These are phyloP conservation scores for Dione juno DNA, from an alignment of 2,888 invertebrate species.

Conservation along the genomic window DNA sequence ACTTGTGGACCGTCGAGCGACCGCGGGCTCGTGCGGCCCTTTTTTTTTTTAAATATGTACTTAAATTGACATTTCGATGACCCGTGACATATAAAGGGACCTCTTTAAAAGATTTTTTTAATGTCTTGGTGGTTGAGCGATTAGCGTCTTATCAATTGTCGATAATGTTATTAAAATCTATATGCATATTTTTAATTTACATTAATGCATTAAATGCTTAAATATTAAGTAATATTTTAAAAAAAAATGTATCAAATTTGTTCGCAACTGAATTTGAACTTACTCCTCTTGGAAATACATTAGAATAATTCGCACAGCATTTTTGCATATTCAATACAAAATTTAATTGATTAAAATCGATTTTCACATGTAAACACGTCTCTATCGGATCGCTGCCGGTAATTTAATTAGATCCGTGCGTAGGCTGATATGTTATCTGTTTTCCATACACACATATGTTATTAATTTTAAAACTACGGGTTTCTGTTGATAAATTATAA, in stretches of 20 bases:
- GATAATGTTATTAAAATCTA: constrained; percentile 5
- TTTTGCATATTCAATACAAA: neutral
- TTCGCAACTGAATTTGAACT: no score
- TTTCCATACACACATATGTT: constrained; percentile 50
- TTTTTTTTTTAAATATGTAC: constrained; percentile 43
- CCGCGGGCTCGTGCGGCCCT: constrained; percentile 35
- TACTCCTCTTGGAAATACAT: no score
- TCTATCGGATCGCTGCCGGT: constrained; percentile 58
- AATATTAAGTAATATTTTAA: no score
- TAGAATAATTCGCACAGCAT: neutral
- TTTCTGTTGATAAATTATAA: constrained; percentile 64
- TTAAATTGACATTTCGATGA: constrained; percentile 37
- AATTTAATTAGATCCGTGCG: constrained; percentile 70
- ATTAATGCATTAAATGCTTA: no score
- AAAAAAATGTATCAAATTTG: no score
- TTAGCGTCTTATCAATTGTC: constrained; percentile 6
- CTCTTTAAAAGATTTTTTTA: constrained; percentile 24
- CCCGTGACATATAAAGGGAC: constrained; percentile 32
- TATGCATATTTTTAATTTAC: no score
- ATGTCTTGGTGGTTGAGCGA: constrained; percentile 1
- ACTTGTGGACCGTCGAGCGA: constrained; percentile 51
- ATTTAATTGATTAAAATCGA: constrained; percentile 17
- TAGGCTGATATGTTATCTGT: constrained; percentile 58
- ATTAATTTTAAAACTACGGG: constrained; percentile 62
- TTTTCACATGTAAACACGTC: constrained; percentile 49